Conservation (phyloP, 2,797 vertebrate species). For the Mus caroli region DNA sequence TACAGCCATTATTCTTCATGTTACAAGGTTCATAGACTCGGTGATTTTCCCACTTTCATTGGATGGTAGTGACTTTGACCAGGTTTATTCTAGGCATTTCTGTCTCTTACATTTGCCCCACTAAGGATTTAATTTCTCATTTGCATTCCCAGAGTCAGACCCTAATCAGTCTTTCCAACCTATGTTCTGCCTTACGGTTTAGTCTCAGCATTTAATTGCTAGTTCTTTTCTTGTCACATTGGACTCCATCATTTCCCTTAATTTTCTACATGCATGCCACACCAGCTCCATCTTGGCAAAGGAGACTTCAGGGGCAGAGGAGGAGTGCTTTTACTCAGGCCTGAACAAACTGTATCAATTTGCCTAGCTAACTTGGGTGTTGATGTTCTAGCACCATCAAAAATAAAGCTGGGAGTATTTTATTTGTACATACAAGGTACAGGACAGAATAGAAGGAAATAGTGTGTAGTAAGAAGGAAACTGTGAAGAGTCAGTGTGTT, state of each 20-base stretch:
- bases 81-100: neutral
- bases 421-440: neutral
- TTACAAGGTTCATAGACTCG: neutral
- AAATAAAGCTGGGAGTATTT: neutral
- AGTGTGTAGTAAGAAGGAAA: neutral
- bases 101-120: conserved; percentile 8
- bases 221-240: neutral
- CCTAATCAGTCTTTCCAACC: neutral
- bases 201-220: neutral
- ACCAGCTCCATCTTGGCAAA: neutral
- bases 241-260: accelerated
- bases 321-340: neutral
- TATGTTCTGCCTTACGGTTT: neutral
- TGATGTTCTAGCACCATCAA: neutral
- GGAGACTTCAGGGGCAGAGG: neutral
- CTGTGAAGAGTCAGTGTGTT: neutral
- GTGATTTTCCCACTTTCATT: neutral
- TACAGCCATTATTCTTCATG: neutral
- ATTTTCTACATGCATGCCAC: neutral
- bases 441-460: neutral
- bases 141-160: neutral
- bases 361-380: neutral
- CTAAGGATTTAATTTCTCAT: conserved; percentile 38
- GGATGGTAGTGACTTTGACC: neutral
- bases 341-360: neutral